Conservation (phyloP, 2,113 vertebrate species). For the Talpa occidentalis region DNA sequence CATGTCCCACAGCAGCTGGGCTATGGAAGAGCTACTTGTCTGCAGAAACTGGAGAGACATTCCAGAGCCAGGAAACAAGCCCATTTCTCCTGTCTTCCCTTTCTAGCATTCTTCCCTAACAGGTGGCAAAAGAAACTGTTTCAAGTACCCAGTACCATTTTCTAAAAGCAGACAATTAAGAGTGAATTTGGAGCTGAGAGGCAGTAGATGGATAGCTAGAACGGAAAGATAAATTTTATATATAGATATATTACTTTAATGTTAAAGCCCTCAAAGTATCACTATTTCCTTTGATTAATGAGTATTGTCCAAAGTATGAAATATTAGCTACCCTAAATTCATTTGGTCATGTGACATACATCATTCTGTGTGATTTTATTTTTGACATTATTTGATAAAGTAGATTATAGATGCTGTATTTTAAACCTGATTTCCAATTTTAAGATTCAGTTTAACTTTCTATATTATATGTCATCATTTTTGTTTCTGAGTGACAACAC, state of each 20-base stretch:
- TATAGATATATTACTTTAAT: neutral
- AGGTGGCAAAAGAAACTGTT: neutral
- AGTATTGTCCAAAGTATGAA: neutral
- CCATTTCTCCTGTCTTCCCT: neutral
- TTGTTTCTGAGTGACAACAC: neutral
- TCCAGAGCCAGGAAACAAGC: neutral
- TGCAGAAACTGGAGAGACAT: neutral
- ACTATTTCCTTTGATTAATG: neutral
- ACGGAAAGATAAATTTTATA: neutral
- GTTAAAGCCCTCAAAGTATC: neutral
- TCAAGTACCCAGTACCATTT: neutral
- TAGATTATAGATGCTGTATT: neutral
- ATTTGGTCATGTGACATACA: neutral
- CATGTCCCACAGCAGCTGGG: neutral
- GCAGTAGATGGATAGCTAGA: neutral
- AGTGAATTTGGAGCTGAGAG: neutral
- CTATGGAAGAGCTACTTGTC: too few species aligned
- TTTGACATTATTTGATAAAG: slow-evolving; percentile 22
- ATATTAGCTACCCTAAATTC: neutral
- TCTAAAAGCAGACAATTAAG: neutral
- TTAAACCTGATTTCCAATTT: neutral
- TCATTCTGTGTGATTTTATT: neutral
- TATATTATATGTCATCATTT: neutral
- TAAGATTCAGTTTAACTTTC: neutral
- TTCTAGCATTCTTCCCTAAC: neutral